These are phyloP conservation scores for Dorcus parallelipipedus DNA, from an alignment of 2,888 invertebrate genomes.

Conservation along the genomic window DNA sequence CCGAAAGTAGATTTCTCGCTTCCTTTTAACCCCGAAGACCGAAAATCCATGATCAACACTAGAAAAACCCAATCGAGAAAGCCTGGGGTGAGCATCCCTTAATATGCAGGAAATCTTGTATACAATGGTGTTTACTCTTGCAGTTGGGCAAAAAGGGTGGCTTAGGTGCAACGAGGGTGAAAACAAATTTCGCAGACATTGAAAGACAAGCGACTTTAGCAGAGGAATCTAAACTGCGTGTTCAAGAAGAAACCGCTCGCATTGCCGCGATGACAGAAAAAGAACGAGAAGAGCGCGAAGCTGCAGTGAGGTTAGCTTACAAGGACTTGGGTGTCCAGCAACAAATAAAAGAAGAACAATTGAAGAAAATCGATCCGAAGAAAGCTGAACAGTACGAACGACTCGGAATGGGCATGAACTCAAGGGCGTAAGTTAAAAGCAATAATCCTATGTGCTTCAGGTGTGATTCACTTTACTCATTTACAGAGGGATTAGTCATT, in stretches of 20 bases:
- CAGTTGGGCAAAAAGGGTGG: conserved; percentile 85
- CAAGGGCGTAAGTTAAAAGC: conserved; percentile 49
- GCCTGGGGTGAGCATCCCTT: conserved; percentile 56
- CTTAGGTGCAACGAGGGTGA: conserved; percentile 92
- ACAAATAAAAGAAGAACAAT: conserved; percentile 67
- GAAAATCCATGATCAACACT: conserved; percentile 69
- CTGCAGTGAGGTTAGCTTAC: conserved; percentile 72
- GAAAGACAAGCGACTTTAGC: conserved; percentile 86
- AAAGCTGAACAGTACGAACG: conserved; percentile 88
- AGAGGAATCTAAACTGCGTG: conserved; percentile 61
- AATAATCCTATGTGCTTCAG: neutral
- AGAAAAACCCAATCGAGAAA: conserved; percentile 69
- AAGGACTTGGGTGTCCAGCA: conserved; percentile 67
- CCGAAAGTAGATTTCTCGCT: conserved; percentile 40
- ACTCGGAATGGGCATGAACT: conserved; percentile 84
- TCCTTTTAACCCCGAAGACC: conserved; percentile 28
- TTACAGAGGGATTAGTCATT: conserved; percentile 71
- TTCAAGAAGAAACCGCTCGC: conserved; percentile 48
- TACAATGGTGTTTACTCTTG: conserved; percentile 10
- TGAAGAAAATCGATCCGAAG: conserved; percentile 70
- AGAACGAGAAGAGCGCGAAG: conserved; percentile 68
- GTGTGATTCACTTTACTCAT: conserved; percentile 8
- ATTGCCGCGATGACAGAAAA: conserved; percentile 50
- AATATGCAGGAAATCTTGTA: neutral
- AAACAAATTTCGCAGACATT: conserved; percentile 91